phyloP scores from a whole-genome alignment of 2,888 invertebrate species.

The Escarpia spicata region DNA sequence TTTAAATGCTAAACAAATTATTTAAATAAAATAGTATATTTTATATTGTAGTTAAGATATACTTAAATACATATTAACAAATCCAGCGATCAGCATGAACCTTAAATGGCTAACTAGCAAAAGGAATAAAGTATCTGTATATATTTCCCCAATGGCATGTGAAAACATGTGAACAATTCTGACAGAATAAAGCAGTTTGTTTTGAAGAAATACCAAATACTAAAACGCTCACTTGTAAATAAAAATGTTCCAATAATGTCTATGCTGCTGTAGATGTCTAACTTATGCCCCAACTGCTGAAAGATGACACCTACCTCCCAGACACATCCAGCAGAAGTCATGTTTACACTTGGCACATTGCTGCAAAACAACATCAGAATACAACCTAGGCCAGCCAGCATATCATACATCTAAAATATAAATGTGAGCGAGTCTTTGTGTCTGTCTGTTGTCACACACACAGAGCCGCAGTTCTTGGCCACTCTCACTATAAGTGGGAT shows the following conservation, averaged over 20 bases:
- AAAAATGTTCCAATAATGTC: neutral
- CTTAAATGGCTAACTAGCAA: neutral
- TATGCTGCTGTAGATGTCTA: neutral
- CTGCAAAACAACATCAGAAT: conserved; percentile 38
- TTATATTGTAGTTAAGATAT: too few species aligned
- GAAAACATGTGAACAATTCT: neutral
- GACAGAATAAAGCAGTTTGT: too few species aligned
- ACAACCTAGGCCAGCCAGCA: neutral
- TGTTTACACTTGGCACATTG: conserved; percentile 93
- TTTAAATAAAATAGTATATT: too few species aligned
- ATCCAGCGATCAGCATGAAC: neutral
- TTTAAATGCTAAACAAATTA: too few species aligned
- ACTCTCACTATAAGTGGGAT: neutral
- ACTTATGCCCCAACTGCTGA: neutral
- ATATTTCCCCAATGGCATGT: neutral
- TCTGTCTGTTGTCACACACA: neutral
- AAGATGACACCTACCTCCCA: conserved; percentile 73
- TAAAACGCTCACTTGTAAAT: neutral
- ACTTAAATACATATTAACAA: too few species aligned
- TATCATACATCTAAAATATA: neutral
- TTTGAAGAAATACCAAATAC: neutral
- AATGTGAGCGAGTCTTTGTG: too few species aligned
- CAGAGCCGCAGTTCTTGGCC: neutral
- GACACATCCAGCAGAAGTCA: conserved; percentile 99
- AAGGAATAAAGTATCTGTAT: too few species aligned